Base-by-base conservation (phyloP, 2,797 vertebrate genomes). In the Myiotriccus ornatus region DNA sequence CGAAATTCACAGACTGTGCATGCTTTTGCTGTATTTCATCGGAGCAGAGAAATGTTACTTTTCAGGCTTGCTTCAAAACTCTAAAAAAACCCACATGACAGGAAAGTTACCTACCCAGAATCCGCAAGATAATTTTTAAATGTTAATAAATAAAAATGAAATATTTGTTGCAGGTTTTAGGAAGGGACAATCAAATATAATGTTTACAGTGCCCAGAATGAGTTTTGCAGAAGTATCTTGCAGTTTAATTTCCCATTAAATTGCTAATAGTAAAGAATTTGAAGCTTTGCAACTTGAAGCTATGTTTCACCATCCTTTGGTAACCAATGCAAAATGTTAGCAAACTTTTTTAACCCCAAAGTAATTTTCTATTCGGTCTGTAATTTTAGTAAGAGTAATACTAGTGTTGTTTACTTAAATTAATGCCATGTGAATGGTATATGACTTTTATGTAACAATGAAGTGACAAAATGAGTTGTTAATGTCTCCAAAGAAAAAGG, bases 401-500 rank as follows among this genome's bases (percentile, higher is more conserved):
- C 23, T 41, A 63, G 13, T 69, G 50, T 14, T 52, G 83, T 95
- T 93, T 85, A 60, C 46, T 69, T 52, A 55, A 84, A 79, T 67
- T 67, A 79, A 68, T 50, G 50, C 34, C 27, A 15, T n/a, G n/a
- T 60, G 53, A 87, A 57, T 23, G 57, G 43, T 57, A 83, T 71
- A 44, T 71, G 57, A 81, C 57, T 89, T 80, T 69, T 43, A 71
- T 9, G 7, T 67, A 83, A 89, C 32, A 81, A 37, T 24, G 37
- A 94, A 87, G 78, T 67, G 75, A 84, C 69, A 87, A 89, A 92
- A 49, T 20, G 41, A 73, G 37, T 77, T 87, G 68, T 17, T 93
- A 44, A 62, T 44, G 68, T 64, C 53, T 86, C 75, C 35, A 50
- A 79, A 52, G 46, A 20, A 67, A 95, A 68, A 71, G 20, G 7